Percentiles rank a stretch among this genome's conserved stretches.
Conservation (phyloP, 2,113 vertebrate genomes). For the Copsychus sechellarum region DNA sequence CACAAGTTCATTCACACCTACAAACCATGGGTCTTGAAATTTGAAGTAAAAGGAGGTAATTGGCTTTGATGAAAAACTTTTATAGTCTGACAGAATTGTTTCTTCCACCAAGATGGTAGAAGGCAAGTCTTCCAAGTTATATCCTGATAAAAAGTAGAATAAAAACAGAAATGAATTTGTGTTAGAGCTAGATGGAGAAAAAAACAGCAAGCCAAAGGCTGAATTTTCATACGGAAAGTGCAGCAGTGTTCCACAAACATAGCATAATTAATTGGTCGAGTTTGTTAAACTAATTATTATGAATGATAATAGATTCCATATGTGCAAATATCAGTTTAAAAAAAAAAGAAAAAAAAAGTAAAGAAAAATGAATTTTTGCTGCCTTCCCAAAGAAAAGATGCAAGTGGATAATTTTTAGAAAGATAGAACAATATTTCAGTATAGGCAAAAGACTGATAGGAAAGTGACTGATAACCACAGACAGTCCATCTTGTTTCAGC, state of each 20-base stretch:
- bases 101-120: not conserved
- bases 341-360: not conserved
- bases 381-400: not conserved
- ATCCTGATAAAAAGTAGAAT: not conserved
- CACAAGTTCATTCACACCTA: not conserved
- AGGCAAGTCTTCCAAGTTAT: not conserved
- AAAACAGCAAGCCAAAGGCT: not conserved
- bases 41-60: not conserved
- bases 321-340: not conserved
- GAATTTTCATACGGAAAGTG: not conserved
- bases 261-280: not conserved
- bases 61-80: not conserved
- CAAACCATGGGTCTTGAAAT: not conserved
- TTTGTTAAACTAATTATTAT: not conserved
- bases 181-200: not conserved
- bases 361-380: not conserved
- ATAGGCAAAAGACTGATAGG: not conserved
- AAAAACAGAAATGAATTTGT: not conserved
- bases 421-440: not conserved
- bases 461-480: not conserved
- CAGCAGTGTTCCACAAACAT: not conserved
- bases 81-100: constrained; percentile 1
- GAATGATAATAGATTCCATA: not conserved
- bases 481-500: not conserved
- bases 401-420: not conserved